These are phyloP conservation scores for Chouioia cunea DNA, from an alignment of 2,888 invertebrate genomes.

Conservation along the genomic window DNA sequence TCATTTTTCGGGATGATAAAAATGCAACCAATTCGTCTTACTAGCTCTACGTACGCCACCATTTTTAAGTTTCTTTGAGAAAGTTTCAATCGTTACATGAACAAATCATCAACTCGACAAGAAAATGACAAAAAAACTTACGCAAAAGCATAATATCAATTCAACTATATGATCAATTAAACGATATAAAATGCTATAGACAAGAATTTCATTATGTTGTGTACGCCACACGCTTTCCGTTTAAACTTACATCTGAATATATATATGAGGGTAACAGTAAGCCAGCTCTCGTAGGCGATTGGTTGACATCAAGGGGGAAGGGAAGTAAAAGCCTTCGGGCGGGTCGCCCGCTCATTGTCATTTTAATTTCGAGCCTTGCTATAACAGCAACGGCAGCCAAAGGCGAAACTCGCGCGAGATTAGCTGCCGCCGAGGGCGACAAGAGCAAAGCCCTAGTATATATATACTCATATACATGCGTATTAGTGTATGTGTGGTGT, in stretches of 20 bases:
- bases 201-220: constrained; percentile 13
- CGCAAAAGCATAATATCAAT: too few species aligned
- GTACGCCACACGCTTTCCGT: not conserved
- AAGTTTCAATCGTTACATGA: too few species aligned
- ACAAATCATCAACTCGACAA: constrained; percentile 5
- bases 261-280: constrained; percentile 29
- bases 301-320: constrained; percentile 56
- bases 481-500: not conserved
- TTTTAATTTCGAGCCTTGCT: constrained; percentile 64
- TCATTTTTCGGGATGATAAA: too few species aligned
- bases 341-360: constrained; percentile 63
- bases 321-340: constrained; percentile 52
- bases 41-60: too few species aligned
- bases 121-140: constrained; percentile 45
- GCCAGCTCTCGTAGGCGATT: constrained; percentile 58
- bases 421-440: constrained; percentile 17
- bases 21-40: too few species aligned
- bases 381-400: constrained; percentile 42
- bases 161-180: constrained; percentile 2
- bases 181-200: constrained; percentile 1
- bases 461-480: too few species aligned
- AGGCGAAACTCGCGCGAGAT: constrained; percentile 20
- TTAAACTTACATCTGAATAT: not conserved
- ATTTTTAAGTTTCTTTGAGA: too few species aligned
- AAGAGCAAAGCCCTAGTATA: too few species aligned